Evolutionary conservation across 2,113 vertebrate genomes (phyloP).

Genomic region (Nannospalax galili): DNA sequence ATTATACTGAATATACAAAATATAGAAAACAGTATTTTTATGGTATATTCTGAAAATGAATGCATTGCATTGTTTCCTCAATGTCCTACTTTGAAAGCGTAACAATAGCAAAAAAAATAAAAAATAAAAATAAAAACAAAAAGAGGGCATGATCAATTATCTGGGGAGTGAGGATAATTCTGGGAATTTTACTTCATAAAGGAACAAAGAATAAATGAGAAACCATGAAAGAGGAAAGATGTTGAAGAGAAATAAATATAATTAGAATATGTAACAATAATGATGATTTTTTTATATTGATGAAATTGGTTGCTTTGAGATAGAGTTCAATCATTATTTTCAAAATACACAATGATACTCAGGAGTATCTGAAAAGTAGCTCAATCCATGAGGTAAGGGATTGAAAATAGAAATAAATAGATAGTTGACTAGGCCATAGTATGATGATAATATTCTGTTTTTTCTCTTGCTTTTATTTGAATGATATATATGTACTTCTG

Average conservation of each 20-base stretch:
- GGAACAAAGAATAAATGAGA: neutral
- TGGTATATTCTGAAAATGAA: neutral
- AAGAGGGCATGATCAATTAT: too few species aligned
- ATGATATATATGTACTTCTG: neutral
- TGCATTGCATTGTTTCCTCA: too few species aligned
- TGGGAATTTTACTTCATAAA: neutral
- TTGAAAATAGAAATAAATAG: neutral
- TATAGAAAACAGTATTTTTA: too few species aligned
- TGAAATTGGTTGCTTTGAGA: neutral
- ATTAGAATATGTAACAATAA: too few species aligned
- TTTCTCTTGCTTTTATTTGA: too few species aligned
- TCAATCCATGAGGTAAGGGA: neutral
- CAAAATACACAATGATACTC: neutral
- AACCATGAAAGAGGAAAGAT: too few species aligned
- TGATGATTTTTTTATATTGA: neutral
- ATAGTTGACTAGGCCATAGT: too few species aligned
- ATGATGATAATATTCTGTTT: too few species aligned
- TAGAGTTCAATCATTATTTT: neutral
- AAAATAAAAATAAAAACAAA: neutral
- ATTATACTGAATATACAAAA: too few species aligned
- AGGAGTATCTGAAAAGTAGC: neutral
- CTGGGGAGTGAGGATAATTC: too few species aligned
- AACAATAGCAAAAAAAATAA: neutral
- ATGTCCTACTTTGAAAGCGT: neutral
- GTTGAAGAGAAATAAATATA: too few species aligned